Conservation (phyloP, 2,797 vertebrate species). For the Antrozous pallidus region DNA sequence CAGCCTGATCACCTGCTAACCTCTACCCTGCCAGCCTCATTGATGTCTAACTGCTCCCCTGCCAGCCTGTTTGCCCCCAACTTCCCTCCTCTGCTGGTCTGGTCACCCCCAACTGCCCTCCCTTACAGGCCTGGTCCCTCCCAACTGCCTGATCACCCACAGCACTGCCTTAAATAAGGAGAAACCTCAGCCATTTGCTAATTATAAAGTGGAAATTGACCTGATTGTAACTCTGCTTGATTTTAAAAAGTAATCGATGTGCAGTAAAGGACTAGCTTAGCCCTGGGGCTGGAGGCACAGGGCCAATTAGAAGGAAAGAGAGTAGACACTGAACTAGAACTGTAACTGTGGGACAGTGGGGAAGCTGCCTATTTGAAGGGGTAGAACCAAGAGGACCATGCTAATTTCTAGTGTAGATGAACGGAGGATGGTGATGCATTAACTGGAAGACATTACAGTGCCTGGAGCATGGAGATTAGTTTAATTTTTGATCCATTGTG, state of each 20-base stretch:
- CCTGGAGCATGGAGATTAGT: background rate
- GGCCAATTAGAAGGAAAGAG: background rate
- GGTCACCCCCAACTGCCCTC: too few relatives aligned
- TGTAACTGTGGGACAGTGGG: too few relatives aligned
- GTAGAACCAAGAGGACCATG: background rate
- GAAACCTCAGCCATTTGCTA: background rate
- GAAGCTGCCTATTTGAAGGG: background rate
- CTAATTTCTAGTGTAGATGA: background rate
- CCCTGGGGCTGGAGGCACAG: background rate
- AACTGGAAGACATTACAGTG: background rate
- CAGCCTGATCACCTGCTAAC: too few relatives aligned
- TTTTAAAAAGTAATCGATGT: background rate
- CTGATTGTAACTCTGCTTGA: background rate
- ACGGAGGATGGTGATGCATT: background rate
- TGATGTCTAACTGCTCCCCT: too few relatives aligned
- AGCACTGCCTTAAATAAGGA: background rate
- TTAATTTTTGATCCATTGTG: background rate
- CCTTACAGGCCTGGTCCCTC: too few relatives aligned
- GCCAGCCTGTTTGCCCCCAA: too few relatives aligned
- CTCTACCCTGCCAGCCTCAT: too few relatives aligned
- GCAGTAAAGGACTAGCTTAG: background rate
- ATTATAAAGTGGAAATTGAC: background rate
- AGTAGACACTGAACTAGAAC: background rate
- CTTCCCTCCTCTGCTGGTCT: too few relatives aligned
- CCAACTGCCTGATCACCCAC: too few relatives aligned